phyloP scores from a whole-genome alignment of 2,888 invertebrate species.

The Subacronicta megacephala region DNA sequence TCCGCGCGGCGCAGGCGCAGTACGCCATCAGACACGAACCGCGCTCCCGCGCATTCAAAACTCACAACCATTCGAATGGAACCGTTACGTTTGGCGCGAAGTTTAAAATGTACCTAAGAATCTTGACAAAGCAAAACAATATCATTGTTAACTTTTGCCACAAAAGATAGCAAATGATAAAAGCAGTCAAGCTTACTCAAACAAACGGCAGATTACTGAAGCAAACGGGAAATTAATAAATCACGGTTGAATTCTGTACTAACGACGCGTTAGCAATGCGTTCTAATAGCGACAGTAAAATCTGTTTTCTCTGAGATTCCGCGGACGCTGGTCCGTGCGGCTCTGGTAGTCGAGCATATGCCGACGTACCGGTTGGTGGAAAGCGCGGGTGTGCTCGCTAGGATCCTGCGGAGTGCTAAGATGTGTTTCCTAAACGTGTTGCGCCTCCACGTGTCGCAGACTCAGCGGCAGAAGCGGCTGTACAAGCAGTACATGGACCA shows the following conservation, averaged over 20 bases:
- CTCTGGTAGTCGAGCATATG: slow-evolving; percentile 73
- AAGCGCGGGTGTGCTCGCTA: slow-evolving; percentile 63
- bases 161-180: slow-evolving; percentile 79
- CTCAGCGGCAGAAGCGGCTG: slow-evolving; percentile 84
- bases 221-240: slow-evolving; percentile 66
- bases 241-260: slow-evolving; percentile 70
- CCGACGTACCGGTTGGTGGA: slow-evolving; percentile 77
- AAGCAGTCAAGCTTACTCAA: slow-evolving; percentile 34
- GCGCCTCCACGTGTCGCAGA: slow-evolving; percentile 87
- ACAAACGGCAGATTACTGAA: slow-evolving; percentile 39
- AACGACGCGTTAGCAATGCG: slow-evolving; percentile 69
- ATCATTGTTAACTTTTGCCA: slow-evolving; percentile 82
- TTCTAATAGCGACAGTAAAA: slow-evolving; percentile 69
- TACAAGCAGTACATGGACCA: slow-evolving; percentile 88
- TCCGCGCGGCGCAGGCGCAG: slow-evolving; percentile 73
- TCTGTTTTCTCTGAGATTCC: slow-evolving; percentile 79
- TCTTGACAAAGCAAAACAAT: slow-evolving; percentile 22
- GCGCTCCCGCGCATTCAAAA: slow-evolving; percentile 70
- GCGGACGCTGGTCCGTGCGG: slow-evolving; percentile 56
- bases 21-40: slow-evolving; percentile 70
- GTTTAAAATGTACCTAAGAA: slow-evolving; percentile 53
- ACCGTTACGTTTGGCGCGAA: slow-evolving; percentile 63
- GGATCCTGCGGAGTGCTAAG: slow-evolving; percentile 67
- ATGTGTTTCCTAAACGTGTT: slow-evolving; percentile 90
- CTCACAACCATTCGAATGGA: slow-evolving; percentile 47